A percentile compares a stretch with the other conserved stretches of the same genome.
Evolutionary conservation across 2,888 invertebrate genomes (phyloP).

Genomic region (Xestia xanthographa): DNA sequence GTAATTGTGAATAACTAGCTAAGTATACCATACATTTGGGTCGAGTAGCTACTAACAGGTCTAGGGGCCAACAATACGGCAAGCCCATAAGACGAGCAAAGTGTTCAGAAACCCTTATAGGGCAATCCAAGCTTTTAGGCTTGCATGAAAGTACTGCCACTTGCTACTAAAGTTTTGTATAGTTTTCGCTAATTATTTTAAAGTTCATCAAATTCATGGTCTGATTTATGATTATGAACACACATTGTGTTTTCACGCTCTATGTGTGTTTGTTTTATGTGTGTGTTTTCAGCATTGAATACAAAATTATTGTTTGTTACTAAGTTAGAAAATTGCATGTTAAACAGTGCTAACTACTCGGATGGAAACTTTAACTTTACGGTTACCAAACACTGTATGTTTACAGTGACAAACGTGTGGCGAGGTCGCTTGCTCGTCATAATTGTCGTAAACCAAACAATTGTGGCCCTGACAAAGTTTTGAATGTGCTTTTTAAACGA

Average conservation of each 20-base stretch:
- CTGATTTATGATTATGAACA: not conserved
- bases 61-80: too few species aligned
- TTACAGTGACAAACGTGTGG: constrained; percentile 20
- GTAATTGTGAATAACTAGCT: not conserved
- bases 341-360: not conserved
- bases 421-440: constrained; percentile 39
- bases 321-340: not conserved
- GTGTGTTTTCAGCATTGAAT: not conserved
- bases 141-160: too few species aligned
- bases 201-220: not conserved
- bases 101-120: too few species aligned
- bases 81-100: too few species aligned
- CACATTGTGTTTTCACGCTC: not conserved
- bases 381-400: constrained; percentile 17
- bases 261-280: not conserved
- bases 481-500: constrained; percentile 22
- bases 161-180: not conserved
- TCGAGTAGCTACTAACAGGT: not conserved
- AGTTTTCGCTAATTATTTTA: not conserved
- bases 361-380: constrained; percentile 13
- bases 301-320: constrained; percentile 5
- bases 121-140: too few species aligned
- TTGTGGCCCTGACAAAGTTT: constrained; percentile 25
- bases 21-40: not conserved
- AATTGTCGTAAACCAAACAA: constrained; percentile 37